Evolutionary conservation across 2,888 invertebrate species (phyloP), one percentile per base, ranked within the genome.

Genomic region (Halictus quadricinctus): DNA sequence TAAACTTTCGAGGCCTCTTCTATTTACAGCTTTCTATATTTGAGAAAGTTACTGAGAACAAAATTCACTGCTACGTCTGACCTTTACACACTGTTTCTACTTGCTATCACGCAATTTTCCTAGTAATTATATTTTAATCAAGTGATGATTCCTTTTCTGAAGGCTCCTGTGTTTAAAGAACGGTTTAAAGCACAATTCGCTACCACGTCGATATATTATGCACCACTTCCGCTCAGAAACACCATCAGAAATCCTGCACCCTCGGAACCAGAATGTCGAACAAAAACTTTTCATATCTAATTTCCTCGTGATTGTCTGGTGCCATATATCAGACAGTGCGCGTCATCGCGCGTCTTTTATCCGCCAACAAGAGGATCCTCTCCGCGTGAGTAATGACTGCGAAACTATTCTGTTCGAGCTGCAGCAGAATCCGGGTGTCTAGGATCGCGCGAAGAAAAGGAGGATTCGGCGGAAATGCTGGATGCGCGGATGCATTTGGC

Each of bases 401-500:
- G 41, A 41, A 69, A 41, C 69, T 36, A 69, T 69, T 69, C 41
- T 21, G 36, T 21, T 41, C 21, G 69, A 69, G 8, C 36, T 21
- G 21, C 10, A 21, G 69, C 41, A n/a, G 69, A 10, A 43, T 21
- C 41, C 10, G 21, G 41, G 10, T 21, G 36, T 36, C 54, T 69
- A 5, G 41, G 41, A 36, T 21, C 41, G 69, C 66, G 36, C 8
- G 41, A 69, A 69, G 69, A 69, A 69, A 41, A 21, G 69, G 41
- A n/a, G 79, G 82, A 81, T 64, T 36, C 18, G 25, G 1, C 7
- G 43, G n/a, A 36, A 2, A 25, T 5, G 50, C 74, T 76, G 73
- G 82, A 75, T 29, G 29, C 29, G 29, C 29, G 29, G 29, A 29
- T 76, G 54, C 21, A 54, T 54, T 54, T 54, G 54, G 54, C 54